Evolutionary conservation across 2,888 invertebrate genomes (phyloP).

Genomic region (Germaria angustata): DNA sequence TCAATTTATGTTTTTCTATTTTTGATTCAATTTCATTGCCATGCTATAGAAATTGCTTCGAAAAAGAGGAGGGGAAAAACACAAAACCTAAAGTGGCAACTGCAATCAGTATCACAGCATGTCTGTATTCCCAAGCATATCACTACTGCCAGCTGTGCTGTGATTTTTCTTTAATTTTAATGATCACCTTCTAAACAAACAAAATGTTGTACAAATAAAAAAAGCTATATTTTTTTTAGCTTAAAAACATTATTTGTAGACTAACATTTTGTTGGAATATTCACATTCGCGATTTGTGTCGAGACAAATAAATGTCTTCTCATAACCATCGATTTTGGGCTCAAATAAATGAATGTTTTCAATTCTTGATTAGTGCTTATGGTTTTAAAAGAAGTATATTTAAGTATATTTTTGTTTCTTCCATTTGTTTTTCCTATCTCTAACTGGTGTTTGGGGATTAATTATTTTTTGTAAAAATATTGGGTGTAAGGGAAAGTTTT

Average conservation of each 20-base stretch:
- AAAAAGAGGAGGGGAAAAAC: neutral
- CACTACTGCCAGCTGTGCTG: conserved; percentile 63
- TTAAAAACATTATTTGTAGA: conserved; percentile 2
- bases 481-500: too few relatives aligned
- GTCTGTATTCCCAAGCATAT: conserved; percentile 65
- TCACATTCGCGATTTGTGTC: conserved; percentile 35
- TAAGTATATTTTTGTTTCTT: neutral
- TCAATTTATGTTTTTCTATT: neutral
- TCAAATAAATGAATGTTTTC: conserved; percentile 44
- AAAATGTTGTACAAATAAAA: conserved; percentile 1
- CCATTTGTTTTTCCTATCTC: neutral
- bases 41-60: conserved; percentile 29
- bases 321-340: conserved; percentile 51
- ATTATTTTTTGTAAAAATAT: conserved; percentile 58
- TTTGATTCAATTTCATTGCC: conserved; percentile 50
- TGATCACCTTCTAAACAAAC: conserved; percentile 58
- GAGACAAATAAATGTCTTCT: conserved; percentile 37
- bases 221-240: neutral
- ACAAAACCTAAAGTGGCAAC: conserved; percentile 59
- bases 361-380: conserved; percentile 46
- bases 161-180: conserved; percentile 65
- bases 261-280: conserved; percentile 15
- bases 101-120: conserved; percentile 68
- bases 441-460: conserved; percentile 64
- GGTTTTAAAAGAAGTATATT: neutral